Evolutionary conservation across 2,797 vertebrate genomes (phyloP).

Genomic region (Bufotes viridis): DNA sequence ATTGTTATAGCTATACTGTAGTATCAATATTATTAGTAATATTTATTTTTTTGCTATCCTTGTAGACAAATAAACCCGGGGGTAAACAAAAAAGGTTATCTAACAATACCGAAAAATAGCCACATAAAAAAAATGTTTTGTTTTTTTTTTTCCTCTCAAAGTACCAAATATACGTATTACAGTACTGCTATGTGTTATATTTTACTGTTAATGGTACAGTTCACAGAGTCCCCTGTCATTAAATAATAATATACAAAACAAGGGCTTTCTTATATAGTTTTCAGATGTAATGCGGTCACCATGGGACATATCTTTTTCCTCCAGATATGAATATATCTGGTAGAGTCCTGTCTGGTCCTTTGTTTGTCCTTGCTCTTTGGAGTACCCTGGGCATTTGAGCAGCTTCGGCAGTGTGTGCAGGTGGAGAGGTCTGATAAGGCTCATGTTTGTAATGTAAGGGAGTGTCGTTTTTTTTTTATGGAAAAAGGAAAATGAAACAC

Average conservation of each 20-base stretch:
- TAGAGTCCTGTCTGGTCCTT: constrained; percentile 17
- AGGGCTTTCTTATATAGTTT: not conserved
- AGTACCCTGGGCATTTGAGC: not conserved
- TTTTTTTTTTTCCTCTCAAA: not conserved
- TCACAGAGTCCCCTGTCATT: not conserved
- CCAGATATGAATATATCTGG: constrained; percentile 27
- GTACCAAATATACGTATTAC: not conserved
- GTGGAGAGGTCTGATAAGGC: constrained; percentile 50
- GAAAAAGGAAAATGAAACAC: not conserved
- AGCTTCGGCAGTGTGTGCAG: constrained; percentile 29
- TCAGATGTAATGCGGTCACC: constrained; percentile 28
- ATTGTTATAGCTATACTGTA: no score
- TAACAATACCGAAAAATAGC: no score
- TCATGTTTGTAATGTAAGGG: not conserved
- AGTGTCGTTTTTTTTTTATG: constrained; percentile 5
- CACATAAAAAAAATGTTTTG: not conserved
- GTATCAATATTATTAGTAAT: no score
- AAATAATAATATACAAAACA: not conserved
- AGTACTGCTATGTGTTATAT: not conserved
- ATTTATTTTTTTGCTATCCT: no score
- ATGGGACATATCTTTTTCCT: constrained; percentile 48
- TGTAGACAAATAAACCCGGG: no score
- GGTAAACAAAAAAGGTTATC: not conserved
- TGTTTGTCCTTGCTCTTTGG: constrained; percentile 8
- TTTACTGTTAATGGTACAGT: not conserved